Base-by-base conservation (phyloP, 2,113 vertebrate genomes). In the Craseonycteris thonglongyai region DNA sequence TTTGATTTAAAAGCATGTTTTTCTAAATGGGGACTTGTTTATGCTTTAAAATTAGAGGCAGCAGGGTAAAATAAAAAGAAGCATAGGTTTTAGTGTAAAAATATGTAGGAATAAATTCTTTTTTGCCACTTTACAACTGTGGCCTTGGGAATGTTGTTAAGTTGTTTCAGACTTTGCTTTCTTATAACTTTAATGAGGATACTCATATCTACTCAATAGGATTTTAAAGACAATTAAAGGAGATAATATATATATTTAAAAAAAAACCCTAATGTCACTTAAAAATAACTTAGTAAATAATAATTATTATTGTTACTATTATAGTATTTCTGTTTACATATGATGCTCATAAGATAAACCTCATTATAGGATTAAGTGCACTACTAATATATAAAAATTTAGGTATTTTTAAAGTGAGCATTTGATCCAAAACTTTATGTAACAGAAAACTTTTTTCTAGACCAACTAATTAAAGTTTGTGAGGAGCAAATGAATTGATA, bases 1-100 rank as follows among this genome's bases (percentile, higher is more conserved):
- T 88, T 96, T 97, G 71, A 89, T 94, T 96, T 95, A 91, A 96
- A 94, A 82, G 71, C 49, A 40, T 85, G 90, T 72, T 96, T 91
- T 90, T 90, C 87, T 95, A 93, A 94, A 78, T 94, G 80, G 28
- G 21, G 49, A 88, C 42, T 93, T 72, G 83, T 80, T 88, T 91
- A 76, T 69, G 75, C n/a, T 94, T 68, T 92, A 95, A 92, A 97
- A 96, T 96, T 89, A 94, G 61, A 96, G 86, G 65, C 49, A 96
- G 88, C n/a, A 47, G 51, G 83, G 49, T 81, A 75, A 94, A 94
- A 86, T 88, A 82, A 91, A 61, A 83, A 69, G 47, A 3, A 87
- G 22, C 35, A 49, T 65, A 68, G n/a, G 5, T 61, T 89, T 94
- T 69, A 69, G n/a, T 28, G 19, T 69, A 58, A 91, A 90, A 91